Conservation (phyloP, 1,140 invertebrate genomes). For the Lanistes nyassanus region DNA sequence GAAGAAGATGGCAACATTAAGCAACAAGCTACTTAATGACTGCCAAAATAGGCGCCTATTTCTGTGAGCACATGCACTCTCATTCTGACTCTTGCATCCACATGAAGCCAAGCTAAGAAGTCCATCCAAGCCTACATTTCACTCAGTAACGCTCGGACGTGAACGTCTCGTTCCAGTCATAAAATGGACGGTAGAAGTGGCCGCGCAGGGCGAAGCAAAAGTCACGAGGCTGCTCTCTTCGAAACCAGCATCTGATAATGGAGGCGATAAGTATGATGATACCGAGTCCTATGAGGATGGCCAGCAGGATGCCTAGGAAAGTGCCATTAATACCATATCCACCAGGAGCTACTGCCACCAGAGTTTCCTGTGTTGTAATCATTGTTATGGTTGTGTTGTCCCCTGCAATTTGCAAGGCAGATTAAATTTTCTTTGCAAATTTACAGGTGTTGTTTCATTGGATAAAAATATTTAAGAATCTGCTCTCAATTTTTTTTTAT, state of each 20-base stretch:
- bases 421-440: neutral
- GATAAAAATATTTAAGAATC: no score
- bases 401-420: neutral
- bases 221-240: conserved; percentile 26
- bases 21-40: neutral
- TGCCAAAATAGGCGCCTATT: neutral
- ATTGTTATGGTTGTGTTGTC: conserved; percentile 4
- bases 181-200: conserved; percentile 26
- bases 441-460: no score
- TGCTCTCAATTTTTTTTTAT: no score
- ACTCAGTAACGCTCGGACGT: conserved; percentile 28
- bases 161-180: conserved; percentile 28
- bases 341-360: neutral
- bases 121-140: neutral
- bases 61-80: neutral
- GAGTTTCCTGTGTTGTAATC: conserved; percentile 9
- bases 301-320: conserved; percentile 30
- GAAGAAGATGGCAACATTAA: no score
- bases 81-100: neutral
- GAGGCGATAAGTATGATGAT: conserved; percentile 29
- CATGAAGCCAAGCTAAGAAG: neutral
- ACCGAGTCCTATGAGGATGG: conserved; percentile 28
- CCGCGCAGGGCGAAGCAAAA: conserved; percentile 36
- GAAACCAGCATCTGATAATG: conserved; percentile 18
- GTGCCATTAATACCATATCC: conserved; percentile 28